Conservation (phyloP, 2,113 vertebrate species). For the Nipponia nippon region DNA sequence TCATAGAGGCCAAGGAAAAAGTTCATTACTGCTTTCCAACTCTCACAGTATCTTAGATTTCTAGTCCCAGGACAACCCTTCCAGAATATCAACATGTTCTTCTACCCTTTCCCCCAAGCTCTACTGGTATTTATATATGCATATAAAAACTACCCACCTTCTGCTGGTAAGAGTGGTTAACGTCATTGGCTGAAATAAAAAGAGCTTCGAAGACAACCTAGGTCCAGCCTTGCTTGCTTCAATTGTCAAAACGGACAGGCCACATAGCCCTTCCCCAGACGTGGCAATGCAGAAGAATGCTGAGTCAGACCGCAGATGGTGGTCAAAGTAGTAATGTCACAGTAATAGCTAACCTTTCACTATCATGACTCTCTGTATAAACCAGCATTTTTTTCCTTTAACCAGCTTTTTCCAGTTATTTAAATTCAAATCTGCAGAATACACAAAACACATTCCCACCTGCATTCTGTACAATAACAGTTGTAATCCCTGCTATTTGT, state of each 20-base stretch:
- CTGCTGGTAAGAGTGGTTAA: background rate
- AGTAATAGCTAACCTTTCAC: background rate
- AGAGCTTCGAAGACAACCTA: background rate
- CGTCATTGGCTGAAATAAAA: background rate
- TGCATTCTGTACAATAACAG: background rate
- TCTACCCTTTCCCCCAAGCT: background rate
- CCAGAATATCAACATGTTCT: background rate
- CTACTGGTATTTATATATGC: background rate
- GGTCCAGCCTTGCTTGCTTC: background rate
- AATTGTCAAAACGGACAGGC: fast-evolving
- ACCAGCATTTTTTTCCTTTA: background rate
- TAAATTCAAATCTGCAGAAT: background rate
- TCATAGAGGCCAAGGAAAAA: background rate
- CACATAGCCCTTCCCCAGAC: background rate
- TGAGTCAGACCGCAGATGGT: background rate
- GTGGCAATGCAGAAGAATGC: background rate
- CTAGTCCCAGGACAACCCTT: background rate
- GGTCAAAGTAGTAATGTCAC: background rate
- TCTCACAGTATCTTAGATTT: background rate
- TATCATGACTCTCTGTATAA: background rate
- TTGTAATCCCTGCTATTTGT: background rate
- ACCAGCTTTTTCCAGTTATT: background rate
- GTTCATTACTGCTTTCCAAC: background rate
- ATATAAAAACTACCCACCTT: background rate
- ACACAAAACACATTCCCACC: background rate